Conservation (phyloP, 2,113 vertebrate species). For the Triplophysa tibetana region DNA sequence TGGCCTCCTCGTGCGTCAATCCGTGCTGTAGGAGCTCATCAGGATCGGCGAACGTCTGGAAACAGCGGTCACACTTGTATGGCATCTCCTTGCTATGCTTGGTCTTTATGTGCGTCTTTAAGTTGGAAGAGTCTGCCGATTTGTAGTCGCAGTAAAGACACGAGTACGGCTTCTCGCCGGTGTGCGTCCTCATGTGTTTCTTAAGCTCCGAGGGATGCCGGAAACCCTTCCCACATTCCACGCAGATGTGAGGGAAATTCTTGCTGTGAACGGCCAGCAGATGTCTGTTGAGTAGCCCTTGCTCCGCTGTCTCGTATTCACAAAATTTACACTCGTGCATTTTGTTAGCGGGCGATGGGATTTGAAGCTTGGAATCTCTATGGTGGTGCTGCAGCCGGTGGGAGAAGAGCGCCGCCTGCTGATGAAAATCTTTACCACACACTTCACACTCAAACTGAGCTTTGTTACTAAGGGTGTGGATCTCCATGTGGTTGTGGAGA, state of each 20-base stretch:
- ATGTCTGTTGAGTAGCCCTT: constrained; percentile 86
- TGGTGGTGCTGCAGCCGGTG: constrained; percentile 86
- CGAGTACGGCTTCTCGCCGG: constrained; percentile 88
- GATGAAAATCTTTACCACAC: constrained; percentile 81
- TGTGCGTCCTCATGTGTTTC: constrained; percentile 91
- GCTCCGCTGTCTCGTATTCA: constrained; percentile 88
- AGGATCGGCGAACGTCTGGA: constrained; percentile 83
- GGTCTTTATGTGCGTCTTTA: constrained; percentile 90
- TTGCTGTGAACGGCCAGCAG: constrained; percentile 87
- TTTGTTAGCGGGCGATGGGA: constrained; percentile 48
- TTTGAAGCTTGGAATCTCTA: constrained; percentile 80
- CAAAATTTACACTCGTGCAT: constrained; percentile 87
- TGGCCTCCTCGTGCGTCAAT: constrained; percentile 85
- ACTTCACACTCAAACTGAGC: constrained; percentile 75
- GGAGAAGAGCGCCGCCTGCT: constrained; percentile 79
- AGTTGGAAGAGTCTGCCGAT: constrained; percentile 87
- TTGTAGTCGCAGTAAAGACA: constrained; percentile 87
- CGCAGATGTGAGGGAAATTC: constrained; percentile 87
- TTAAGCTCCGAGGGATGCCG: constrained; percentile 89
- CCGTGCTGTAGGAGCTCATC: constrained; percentile 82
- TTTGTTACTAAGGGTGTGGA: constrained; percentile 88
- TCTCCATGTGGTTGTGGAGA: constrained; percentile 90
- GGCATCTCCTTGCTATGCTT: constrained; percentile 84
- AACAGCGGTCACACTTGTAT: constrained; percentile 86
- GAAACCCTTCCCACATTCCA: constrained; percentile 89